Evolutionary conservation across 2,113 vertebrate species (phyloP).

Genomic region (Sebastes schlegelii): DNA sequence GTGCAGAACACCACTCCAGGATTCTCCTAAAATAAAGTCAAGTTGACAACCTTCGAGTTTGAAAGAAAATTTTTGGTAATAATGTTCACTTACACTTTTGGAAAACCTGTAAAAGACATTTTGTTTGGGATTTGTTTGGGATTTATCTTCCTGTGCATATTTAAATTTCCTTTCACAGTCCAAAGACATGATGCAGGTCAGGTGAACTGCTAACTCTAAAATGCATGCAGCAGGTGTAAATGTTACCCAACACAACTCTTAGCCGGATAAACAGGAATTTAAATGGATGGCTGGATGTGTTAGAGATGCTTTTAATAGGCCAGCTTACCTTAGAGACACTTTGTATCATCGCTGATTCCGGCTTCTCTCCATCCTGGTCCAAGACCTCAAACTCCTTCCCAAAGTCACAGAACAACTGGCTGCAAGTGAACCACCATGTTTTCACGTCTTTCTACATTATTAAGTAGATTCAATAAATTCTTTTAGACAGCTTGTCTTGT

Average conservation of each 20-base stretch:
- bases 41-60: not conserved
- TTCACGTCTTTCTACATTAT: not conserved
- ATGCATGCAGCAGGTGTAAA: not conserved
- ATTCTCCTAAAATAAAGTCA: conserved; percentile 73
- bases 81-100: not conserved
- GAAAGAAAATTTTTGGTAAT: not conserved
- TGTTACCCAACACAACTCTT: not conserved
- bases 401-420: conserved; percentile 95
- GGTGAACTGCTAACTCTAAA: not conserved
- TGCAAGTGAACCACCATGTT: conserved; percentile 64
- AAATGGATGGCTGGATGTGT: not conserved
- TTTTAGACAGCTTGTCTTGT: not conserved
- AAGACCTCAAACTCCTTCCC: conserved; percentile 84
- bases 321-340: conserved; percentile 87
- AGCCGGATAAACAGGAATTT: not conserved
- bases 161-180: not conserved
- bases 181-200: not conserved
- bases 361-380: conserved; percentile 83
- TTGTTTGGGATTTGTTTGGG: not conserved
- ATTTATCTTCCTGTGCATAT: not conserved
- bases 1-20: conserved; percentile 85
- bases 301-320: not conserved
- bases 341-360: conserved; percentile 71
- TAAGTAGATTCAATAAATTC: not conserved
- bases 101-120: not conserved